Conservation (phyloP, 2,888 invertebrate genomes). For the Carcina quercana region DNA sequence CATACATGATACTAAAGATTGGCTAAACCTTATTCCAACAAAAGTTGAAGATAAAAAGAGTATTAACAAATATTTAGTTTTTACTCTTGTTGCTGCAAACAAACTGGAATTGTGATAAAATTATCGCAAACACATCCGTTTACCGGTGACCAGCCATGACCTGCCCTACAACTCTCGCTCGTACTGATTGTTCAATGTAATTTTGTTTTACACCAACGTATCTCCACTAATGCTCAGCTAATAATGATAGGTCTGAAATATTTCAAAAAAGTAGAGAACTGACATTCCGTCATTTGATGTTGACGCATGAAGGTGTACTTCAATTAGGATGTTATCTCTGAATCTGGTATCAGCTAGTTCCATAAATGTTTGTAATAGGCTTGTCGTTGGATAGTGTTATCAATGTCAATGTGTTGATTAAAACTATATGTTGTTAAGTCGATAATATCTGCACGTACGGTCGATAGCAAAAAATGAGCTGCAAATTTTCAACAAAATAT, state of each 20-base stretch:
- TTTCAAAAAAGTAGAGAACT: background rate
- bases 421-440: no score
- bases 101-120: slow-evolving; percentile 46
- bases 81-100: slow-evolving; percentile 27
- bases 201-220: slow-evolving; percentile 19
- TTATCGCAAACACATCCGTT: slow-evolving; percentile 64
- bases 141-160: slow-evolving; percentile 64
- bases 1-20: no score
- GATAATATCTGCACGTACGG: no score
- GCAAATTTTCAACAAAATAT: no score
- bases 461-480: no score
- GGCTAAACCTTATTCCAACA: no score
- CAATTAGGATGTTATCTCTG: slow-evolving; percentile 27
- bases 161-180: slow-evolving; percentile 59
- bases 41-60: no score
- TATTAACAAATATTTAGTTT: no score
- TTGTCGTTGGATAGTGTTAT: no score
- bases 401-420: no score
- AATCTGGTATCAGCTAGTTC: slow-evolving; percentile 24
- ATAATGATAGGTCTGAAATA: background rate
- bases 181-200: slow-evolving; percentile 46
- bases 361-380: no score
- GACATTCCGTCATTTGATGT: slow-evolving; percentile 17
- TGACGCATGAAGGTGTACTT: slow-evolving; percentile 17
- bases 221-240: background rate